A percentile compares a stretch with the other conserved stretches of the same genome.
phyloP scores from a whole-genome alignment of 2,113 vertebrate genomes.

The pig (Sus scrofa) region T2T-Sscrofa CM000813.6:38246501-38247000 shows the following conservation, averaged over 20 bases:
- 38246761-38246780: neutral
- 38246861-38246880: neutral
- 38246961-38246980: neutral
- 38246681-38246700: too few relatives aligned
- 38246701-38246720: too few relatives aligned
- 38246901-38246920: neutral
- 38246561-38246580: too few relatives aligned
- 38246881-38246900: neutral
- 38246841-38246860: neutral
- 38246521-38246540: neutral
- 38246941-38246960: neutral
- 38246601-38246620: too few relatives aligned
- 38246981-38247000: neutral
- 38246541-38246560: neutral
- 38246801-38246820: neutral
- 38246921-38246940: neutral
- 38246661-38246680: too few relatives aligned
- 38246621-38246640: too few relatives aligned
- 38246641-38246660: too few relatives aligned
- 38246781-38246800: accelerated
- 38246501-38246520: neutral
- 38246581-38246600: too few relatives aligned
- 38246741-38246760: neutral
- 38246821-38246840: neutral
- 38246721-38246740: neutral